Evolutionary conservation across 2,113 vertebrate species (phyloP).

Genomic region (Apteryx mantelli): DNA sequence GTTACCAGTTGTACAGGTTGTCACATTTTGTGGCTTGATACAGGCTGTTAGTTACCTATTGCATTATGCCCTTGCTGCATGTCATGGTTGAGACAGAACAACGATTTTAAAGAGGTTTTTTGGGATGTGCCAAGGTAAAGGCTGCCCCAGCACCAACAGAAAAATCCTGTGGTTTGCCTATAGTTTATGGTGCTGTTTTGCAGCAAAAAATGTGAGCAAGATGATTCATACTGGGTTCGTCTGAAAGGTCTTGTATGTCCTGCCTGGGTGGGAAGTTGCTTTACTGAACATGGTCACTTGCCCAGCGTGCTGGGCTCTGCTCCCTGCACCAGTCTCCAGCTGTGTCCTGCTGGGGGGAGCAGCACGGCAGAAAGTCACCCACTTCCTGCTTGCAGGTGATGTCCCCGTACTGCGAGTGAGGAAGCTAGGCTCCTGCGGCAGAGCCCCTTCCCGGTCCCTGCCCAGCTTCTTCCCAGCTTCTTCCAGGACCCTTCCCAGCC

Average conservation of each 20-base stretch:
- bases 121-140: not conserved
- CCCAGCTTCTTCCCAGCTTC: no score
- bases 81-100: not conserved
- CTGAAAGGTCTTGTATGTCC: not conserved
- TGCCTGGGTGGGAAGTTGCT: not conserved
- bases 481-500: no score
- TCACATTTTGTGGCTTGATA: not conserved
- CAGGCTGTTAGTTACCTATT: accelerated
- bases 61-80: not conserved
- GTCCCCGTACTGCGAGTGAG: not conserved
- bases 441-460: no score
- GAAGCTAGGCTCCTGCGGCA: not conserved
- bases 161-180: not conserved
- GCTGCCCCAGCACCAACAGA: not conserved
- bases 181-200: not conserved
- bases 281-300: not conserved
- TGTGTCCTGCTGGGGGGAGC: not conserved
- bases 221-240: not conserved
- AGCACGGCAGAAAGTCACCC: not conserved
- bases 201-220: not conserved
- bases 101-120: not conserved
- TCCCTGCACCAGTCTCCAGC: not conserved
- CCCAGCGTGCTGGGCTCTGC: no score
- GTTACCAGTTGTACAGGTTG: not conserved
- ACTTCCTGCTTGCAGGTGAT: not conserved